Evolutionary conservation across 1,140 invertebrate species (phyloP).

Genomic region (Parapsyche elsis): DNA sequence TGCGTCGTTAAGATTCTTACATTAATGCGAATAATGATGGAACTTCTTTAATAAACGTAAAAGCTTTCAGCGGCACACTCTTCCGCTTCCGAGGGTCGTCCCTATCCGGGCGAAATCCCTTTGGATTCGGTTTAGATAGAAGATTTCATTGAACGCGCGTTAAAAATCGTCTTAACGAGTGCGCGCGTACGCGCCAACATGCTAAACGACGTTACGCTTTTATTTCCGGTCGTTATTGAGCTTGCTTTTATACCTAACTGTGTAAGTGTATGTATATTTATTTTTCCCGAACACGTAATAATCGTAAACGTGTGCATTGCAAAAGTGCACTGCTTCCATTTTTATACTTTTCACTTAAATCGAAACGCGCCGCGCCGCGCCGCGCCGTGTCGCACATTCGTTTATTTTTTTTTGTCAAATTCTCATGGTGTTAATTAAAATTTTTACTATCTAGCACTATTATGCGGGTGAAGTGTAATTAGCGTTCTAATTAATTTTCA

Average conservation of each 20-base stretch:
- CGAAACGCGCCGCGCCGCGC: not conserved
- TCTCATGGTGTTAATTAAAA: not conserved
- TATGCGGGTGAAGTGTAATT: not conserved
- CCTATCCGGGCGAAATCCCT: not conserved
- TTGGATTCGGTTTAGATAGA: no score
- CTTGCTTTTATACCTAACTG: no score
- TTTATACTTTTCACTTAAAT: no score
- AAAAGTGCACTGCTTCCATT: no score
- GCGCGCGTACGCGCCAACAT: no score
- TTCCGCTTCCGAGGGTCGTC: not conserved
- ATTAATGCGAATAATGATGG: conserved; percentile 54
- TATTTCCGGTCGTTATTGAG: no score
- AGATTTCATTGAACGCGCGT: no score
- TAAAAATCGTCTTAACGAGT: no score
- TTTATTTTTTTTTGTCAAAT: not conserved
- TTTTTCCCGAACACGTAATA: no score
- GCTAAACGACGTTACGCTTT: no score
- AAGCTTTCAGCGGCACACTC: conserved; percentile 55
- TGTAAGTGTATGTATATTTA: no score
- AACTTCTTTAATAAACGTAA: conserved; percentile 58
- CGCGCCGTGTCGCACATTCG: not conserved
- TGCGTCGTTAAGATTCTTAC: conserved; percentile 47
- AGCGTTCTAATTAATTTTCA: conserved; percentile 6
- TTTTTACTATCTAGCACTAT: not conserved
- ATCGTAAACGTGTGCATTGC: no score